Conservation (phyloP, 2,797 vertebrate genomes). For the Arnoldichthys spilopterus region DNA sequence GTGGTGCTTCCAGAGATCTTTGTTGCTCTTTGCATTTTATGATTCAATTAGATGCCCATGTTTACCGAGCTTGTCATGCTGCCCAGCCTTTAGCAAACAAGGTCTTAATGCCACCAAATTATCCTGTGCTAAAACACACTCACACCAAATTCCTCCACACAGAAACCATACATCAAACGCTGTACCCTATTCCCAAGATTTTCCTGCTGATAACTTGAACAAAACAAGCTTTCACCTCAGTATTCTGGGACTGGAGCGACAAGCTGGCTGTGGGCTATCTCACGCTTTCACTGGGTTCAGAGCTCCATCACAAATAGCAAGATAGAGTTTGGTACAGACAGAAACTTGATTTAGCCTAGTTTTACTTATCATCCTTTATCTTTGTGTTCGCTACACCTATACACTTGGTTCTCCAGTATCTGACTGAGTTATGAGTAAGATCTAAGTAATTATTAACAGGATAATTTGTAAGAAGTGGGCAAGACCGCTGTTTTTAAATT, state of each 20-base stretch:
- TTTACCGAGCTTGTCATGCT: background rate
- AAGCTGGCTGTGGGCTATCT: background rate
- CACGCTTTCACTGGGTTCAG: background rate
- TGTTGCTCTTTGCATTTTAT: slow-evolving; percentile 21
- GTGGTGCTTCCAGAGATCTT: too few relatives aligned
- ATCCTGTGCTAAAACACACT: background rate
- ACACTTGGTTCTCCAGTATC: background rate
- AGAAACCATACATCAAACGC: background rate
- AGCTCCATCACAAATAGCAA: background rate
- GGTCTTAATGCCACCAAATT: slow-evolving; percentile 3
- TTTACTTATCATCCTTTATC: background rate
- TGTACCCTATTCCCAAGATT: background rate
- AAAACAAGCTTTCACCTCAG: slow-evolving; percentile 4
- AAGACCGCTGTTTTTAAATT: too few relatives aligned
- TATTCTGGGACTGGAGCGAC: background rate
- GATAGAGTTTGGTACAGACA: too few relatives aligned
- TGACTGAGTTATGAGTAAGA: slow-evolving; percentile 1
- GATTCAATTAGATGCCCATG: slow-evolving; percentile 7
- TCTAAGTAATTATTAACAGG: too few relatives aligned
- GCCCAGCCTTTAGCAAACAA: slow-evolving; percentile 14
- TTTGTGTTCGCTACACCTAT: background rate
- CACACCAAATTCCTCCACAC: background rate
- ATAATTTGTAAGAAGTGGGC: too few relatives aligned
- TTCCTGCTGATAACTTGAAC: slow-evolving; percentile 20
- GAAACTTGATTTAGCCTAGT: background rate